Conservation (phyloP, 2,113 vertebrate genomes). For the Clinocottus analis region DNA sequence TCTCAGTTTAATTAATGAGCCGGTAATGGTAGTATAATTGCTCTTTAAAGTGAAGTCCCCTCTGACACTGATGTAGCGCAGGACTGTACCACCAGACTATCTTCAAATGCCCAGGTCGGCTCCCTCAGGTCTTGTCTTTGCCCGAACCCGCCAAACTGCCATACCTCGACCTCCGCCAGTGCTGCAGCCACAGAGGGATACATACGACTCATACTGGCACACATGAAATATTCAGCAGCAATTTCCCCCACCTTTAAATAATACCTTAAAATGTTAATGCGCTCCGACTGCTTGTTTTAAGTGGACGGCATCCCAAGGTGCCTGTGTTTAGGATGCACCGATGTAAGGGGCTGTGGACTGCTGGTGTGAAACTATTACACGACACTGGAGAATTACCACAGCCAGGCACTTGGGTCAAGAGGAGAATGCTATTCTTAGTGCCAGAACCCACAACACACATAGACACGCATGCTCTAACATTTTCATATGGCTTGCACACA, state of each 20-base stretch:
- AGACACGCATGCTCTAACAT: background rate
- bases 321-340: slow-evolving; percentile 49
- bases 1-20: slow-evolving; percentile 74
- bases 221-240: slow-evolving; percentile 79
- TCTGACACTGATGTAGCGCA: slow-evolving; percentile 54
- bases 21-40: slow-evolving; percentile 62
- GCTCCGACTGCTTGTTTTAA: slow-evolving; percentile 69
- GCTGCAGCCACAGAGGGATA: slow-evolving; percentile 49
- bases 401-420: slow-evolving; percentile 42
- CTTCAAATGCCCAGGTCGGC: slow-evolving; percentile 43
- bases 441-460: background rate
- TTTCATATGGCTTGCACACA: background rate
- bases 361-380: slow-evolving; percentile 57
- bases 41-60: slow-evolving; percentile 63
- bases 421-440: slow-evolving; percentile 50
- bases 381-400: slow-evolving; percentile 43
- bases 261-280: slow-evolving; percentile 80
- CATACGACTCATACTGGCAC: slow-evolving; percentile 33
- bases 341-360: slow-evolving; percentile 37
- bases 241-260: slow-evolving; percentile 75
- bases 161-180: slow-evolving; percentile 19
- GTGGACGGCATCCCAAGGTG: slow-evolving; percentile 64
- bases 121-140: slow-evolving; percentile 44
- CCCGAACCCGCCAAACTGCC: slow-evolving; percentile 23
- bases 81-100: slow-evolving; percentile 28